Base-by-base conservation (phyloP, 2,888 invertebrate genomes). In the Aphodius sticticus region DNA sequence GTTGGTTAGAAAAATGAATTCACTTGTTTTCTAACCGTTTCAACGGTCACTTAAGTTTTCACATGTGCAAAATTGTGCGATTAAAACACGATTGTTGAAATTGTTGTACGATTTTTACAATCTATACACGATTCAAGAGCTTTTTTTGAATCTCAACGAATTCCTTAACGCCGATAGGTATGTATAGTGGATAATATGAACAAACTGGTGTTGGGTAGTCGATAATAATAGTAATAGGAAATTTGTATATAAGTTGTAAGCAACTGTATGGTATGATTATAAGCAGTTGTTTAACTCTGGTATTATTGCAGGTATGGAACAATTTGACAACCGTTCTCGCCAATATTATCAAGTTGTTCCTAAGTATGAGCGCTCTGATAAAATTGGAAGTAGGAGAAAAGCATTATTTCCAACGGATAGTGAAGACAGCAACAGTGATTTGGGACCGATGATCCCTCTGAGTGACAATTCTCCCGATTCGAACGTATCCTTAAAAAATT, bases 311-410 rank as follows among this genome's bases (percentile, higher is more conserved):
- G 37, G 35, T 74, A 74, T 74, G 74, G 74, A 35, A 53, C 53
- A 53, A 7, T 35, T 37, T 74, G 74, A 71, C 15, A 14, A 69
- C 1, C 15, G 16, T 70, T 70, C 70, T 26, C 16, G 5, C 26
- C 74, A 74, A 74, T 36, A 74, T 36, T 36, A 72, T 16, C 77
- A 82, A 69, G 69, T 80, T 81, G 78, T 78, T 83, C 26, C 38
- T 35, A 79, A 70, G 71, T 81, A 81, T 26, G 77, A 79, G 74
- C 90, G 91, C 82, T 93, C 93, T 1, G 92, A 93, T 2, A 91
- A 91, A 84, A 90, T 93, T 87, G 90, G 92, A 0, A 93, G 93
- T 83, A 90, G 93, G 37, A 92, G 93, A 82, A 91, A 92, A 82
- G 89, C 94, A 82, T 94, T 94, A 85, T 91, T 91, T 26, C 82